Evolutionary conservation across 2,797 vertebrate species (phyloP), one percentile per base, ranked within the genome.

Genomic region (Arremon aurantiirostris): DNA sequence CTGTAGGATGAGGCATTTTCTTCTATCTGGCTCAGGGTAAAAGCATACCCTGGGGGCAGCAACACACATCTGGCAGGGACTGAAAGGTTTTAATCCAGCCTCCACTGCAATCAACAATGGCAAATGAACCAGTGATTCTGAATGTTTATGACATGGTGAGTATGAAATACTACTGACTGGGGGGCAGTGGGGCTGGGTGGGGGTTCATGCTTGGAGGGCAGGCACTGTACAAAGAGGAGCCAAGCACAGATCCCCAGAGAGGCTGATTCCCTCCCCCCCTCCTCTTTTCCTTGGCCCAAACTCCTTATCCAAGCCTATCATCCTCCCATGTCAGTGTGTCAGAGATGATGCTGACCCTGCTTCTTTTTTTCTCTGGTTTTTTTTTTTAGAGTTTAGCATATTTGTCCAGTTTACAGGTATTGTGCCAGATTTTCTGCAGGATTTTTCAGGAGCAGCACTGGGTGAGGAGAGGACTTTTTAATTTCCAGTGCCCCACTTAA

Each of bases 111-210:
- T 98, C 98, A 98, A 98, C 97, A 97, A 99, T 99, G 99, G 99
- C 99, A 97, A 99, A 97, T 98, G 99, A 99, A 99, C 99, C 99
- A 7, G 99, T 99, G 96, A 99, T 99, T 97, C 98, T 99, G 90
- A 99, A 99, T 97, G 99, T 99, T 86, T 99, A 99, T 97, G 99
- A 99, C 96, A 99, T 99, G 99, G 99, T 99, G 98, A 99, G 98
- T 92, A 79, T 21, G 81, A 94, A 96, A 57, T 55, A 84, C 84
- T 72, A 35, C 42, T 70, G 77, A 20, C 2, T 41, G 20, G 37
- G 44, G 15, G 12, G 12, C 37, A 47, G 49, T 55, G 77, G n/a
- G 57, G 13, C 34, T 2, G 8, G 19, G 32, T 70, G 56, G 60
- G 64, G 79, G 30, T 66, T 92, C 64, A 30, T 70, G 64, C 78